Base-by-base conservation (phyloP, 2,888 invertebrate genomes). In the Morpho helenor region DNA sequence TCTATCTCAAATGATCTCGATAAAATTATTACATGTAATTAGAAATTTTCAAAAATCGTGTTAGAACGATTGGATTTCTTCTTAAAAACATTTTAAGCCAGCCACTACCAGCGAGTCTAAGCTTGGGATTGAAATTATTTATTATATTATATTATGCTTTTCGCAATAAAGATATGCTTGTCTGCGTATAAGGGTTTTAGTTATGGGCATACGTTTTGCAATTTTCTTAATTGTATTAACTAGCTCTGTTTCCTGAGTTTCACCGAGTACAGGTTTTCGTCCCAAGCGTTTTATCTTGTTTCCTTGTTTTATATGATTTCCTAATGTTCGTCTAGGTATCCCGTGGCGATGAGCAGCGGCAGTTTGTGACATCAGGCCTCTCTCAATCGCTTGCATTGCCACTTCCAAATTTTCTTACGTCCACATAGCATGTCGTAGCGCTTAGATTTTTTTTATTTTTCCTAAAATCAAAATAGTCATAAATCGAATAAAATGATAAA, bases 121-220 rank as follows among this genome's bases (percentile, higher is more conserved):
- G 5, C 4, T 23, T 44, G 2, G 1, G 9, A 8, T 52, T 39
- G 23, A 46, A 52, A 9, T 39, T 45, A 10, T 52, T 45, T 16
- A 3, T 8, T 44, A 52, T 45, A 3, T 8, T 44, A 52, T 45
- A 7, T 46, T 10, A 16, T 52, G 9, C n/a, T 46, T 39, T 16
- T 52, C 45, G 40, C 52, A 52, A 45, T 23, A 52, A 6, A 52
- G 39, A 46, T 43, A 52, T 16, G 52, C 39, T 46, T 52, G 45
- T 52, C 45, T 39, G 6, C 52, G 44, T 1, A 46, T 16, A 40
- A 46, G 39, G 1, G 3, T 10, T 4, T 10, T 31, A 6, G 45
- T 44, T 1, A 52, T 45, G 0, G 45, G n/a, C 31, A 7, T 44
- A 7, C 52, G 44, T 7, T 44, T 45, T 23, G 7, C 8, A 9